Conservation (phyloP, 2,797 vertebrate genomes). For the Melanotaenia boesemani region DNA sequence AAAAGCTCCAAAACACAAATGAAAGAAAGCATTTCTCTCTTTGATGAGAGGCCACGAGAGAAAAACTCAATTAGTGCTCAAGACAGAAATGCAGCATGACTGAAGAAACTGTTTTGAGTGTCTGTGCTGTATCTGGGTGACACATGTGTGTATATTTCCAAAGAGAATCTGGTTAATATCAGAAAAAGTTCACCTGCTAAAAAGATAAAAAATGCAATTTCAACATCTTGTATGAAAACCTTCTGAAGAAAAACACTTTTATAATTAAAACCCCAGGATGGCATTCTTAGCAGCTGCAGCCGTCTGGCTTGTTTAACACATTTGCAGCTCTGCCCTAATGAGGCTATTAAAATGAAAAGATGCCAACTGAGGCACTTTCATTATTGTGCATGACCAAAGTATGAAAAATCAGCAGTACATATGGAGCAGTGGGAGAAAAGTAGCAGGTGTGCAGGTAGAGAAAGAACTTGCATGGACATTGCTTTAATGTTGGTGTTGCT, state of each 20-base stretch:
- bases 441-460: conserved; percentile 26
- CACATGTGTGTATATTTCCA: background rate
- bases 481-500: conserved; percentile 27
- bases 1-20: conserved; percentile 46
- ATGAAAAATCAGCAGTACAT: conserved; percentile 19
- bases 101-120: conserved; percentile 29
- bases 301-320: conserved; percentile 27
- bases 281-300: conserved; percentile 59
- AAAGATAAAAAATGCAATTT: conserved; percentile 16
- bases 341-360: conserved; percentile 63
- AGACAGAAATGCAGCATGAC: conserved; percentile 36
- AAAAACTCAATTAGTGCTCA: conserved; percentile 57
- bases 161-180: conserved; percentile 11
- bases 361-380: conserved; percentile 52
- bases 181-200: conserved; percentile 10
- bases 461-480: conserved; percentile 25
- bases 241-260: conserved; percentile 33
- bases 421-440: conserved; percentile 27
- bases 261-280: conserved; percentile 41
- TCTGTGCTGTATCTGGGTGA: conserved; percentile 1
- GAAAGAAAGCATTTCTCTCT: conserved; percentile 44
- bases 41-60: conserved; percentile 56
- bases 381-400: conserved; percentile 29
- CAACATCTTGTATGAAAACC: conserved; percentile 19
- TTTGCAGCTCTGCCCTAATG: conserved; percentile 64